Evolutionary conservation across 2,113 vertebrate species (phyloP), one percentile per base, ranked within the genome.

Genomic region (Lophotis ruficrista): DNA sequence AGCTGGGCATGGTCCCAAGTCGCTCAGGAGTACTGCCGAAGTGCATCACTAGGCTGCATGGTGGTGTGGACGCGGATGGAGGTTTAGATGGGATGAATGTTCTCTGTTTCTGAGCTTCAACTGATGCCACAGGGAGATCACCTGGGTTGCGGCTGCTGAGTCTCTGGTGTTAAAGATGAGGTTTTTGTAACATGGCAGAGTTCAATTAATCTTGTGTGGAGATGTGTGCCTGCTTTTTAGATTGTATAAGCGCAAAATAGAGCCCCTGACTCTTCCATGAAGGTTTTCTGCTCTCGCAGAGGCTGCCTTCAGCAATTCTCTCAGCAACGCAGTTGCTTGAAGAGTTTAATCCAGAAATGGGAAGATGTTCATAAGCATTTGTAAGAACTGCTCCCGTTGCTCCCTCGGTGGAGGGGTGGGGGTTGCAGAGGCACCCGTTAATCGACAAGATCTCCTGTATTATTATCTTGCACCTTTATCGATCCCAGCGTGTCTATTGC

Each of bases 161-260:
- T 5, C n/a, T 47, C 25, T 38, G 23, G 18, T 35, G 45, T 27
- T 37, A 47, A 8, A 75, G 31, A 58, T 25, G 25, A 47, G 25
- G 7, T 56, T 86, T 45, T 31, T 50, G 8, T 65, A 47, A 27
- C 8, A 5, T 5, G 8, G 30, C 4, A 45, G 43, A 62, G 30
- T 21, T 84, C 28, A 20, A 6, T 8, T 73, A 8, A 4, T 12
- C 8, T 6, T 7, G 9, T 57, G 7, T 51, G 77, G 64, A 20
- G 38, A 28, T 0, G 0, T 7, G 8, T 12, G 12, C 9, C 80
- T 3, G 0, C 14, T 30, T 78, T 57, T 60, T 6, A 33, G 48
- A 7, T 13, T 28, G 25, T n/a, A 4, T 5, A 69, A 37, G 16
- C 22, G 9, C n/a, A 15, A 75, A 70, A 57, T 31, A 48, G 58